Evolutionary conservation across 1,140 invertebrate genomes (phyloP), one percentile per base, ranked within the genome.

Genomic region (Panonychus citri): DNA sequence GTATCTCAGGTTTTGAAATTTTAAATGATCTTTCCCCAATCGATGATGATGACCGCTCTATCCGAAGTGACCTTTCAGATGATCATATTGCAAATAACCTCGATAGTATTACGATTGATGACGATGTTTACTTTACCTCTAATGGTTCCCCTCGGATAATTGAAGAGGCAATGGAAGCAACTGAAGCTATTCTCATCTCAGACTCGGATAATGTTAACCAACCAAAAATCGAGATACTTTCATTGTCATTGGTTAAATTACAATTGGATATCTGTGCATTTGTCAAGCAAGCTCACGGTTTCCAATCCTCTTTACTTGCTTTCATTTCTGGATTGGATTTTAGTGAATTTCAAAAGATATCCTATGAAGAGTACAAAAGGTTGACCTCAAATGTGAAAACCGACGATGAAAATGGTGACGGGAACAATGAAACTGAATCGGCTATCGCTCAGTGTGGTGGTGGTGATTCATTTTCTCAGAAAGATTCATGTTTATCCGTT

Each of bases 41-140:
- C 19, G 55, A 56, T 48, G 55, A 56, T n/a, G 55, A 56, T 48
- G 39, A 48, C 30, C 2, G 55, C 30, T 56, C 55, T 3, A 56
- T 56, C 34, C 46, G 46, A 34, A 56, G 55, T 37, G 55, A 56
- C 49, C 28, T 56, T 27, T 56, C 55, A 1, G 46, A 13, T 30
- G 43, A 49, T 21, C 25, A 21, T 34, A 30, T 54, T 21, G 50
- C 39, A 17, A 37, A 28, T 40, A 48, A 53, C 37, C 15, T 51
- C 3, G 34, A 37, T 2, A 34, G 12, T 34, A 34, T 34, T 34
- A 34, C 30, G 5, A 5, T 26, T 25, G 52, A 53, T 21, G 34
- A 39, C 19, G 19, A 37, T 37, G 52, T 39, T 7, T 53, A 37
- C 17, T 26, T 34, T 19, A 37, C 21, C 30, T 34, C 30, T 12